Conservation (phyloP, 2,113 vertebrate species). For the Rhineura floridana region DNA sequence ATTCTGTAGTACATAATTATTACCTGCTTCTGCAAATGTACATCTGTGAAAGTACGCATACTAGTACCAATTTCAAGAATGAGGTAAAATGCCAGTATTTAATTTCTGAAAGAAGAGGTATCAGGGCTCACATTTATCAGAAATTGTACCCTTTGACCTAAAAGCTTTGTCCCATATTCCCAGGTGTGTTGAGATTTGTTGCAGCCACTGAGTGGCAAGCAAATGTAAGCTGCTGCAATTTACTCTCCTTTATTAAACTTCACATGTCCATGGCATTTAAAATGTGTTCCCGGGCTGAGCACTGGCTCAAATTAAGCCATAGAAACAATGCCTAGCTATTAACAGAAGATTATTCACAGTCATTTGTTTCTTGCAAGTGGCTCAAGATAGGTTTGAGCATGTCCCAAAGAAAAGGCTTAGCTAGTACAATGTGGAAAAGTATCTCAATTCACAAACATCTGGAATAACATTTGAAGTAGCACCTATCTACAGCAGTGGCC, state of each 20-base stretch:
- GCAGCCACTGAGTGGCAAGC: not conserved
- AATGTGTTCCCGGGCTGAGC: not conserved
- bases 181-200: not conserved
- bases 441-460: no score
- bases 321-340: not conserved
- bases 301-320: not conserved
- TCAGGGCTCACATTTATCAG: not conserved
- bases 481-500: no score
- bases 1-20: not conserved
- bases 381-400: fast-evolving
- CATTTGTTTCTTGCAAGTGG: not conserved
- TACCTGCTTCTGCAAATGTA: fast-evolving
- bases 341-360: not conserved
- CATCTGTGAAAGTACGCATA: not conserved
- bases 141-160: not conserved
- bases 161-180: not conserved
- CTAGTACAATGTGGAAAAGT: not conserved
- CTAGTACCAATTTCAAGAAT: slow-evolving; percentile 17
- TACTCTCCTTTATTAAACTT: not conserved
- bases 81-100: not conserved
- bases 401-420: slow-evolving; percentile 42
- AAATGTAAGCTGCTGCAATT: not conserved
- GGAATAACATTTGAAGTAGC: no score
- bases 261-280: not conserved
- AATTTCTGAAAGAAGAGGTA: not conserved